Percentiles rank a stretch among this genome's conserved stretches.
These are phyloP conservation scores for Porites lutea DNA, from an alignment of 64 coral and sea anemone species.

Conservation along the genomic window DNA sequence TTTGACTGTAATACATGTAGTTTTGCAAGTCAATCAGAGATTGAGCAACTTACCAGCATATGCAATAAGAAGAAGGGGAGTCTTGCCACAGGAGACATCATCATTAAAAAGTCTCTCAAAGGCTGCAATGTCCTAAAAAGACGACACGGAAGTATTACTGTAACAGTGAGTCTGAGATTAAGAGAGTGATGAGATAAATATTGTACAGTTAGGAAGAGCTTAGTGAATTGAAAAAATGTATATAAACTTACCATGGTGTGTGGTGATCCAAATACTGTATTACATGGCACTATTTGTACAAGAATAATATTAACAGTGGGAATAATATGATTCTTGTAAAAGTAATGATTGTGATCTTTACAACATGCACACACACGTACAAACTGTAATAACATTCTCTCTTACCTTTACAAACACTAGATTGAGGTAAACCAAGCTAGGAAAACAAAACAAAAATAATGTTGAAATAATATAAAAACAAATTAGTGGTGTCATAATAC, in stretches of 20 bases:
- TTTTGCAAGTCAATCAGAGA: not conserved
- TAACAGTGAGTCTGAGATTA: not conserved
- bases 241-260: slow-evolving; percentile 88
- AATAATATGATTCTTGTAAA: not conserved
- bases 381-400: not conserved
- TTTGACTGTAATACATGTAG: too few relatives aligned
- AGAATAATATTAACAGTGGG: not conserved
- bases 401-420: slow-evolving; percentile 96
- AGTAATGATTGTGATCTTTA: too few relatives aligned
- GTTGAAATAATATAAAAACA: not conserved
- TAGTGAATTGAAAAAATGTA: too few relatives aligned
- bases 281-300: slow-evolving; percentile 78
- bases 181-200: too few relatives aligned
- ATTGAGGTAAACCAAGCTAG: slow-evolving; percentile 98
- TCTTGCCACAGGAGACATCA: slow-evolving; percentile 98
- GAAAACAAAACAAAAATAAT: not conserved
- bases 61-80: slow-evolving; percentile 90
- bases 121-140: slow-evolving; percentile 92
- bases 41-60: slow-evolving; percentile 84
- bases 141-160: not conserved
- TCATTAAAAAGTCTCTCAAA: slow-evolving; percentile 99
- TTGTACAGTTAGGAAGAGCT: not conserved
- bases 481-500: too few relatives aligned
- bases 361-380: not conserved
- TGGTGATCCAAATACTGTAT: slow-evolving; percentile 96